Conservation (phyloP, 1,140 invertebrate species). For the Sarcophaga bullata region DNA sequence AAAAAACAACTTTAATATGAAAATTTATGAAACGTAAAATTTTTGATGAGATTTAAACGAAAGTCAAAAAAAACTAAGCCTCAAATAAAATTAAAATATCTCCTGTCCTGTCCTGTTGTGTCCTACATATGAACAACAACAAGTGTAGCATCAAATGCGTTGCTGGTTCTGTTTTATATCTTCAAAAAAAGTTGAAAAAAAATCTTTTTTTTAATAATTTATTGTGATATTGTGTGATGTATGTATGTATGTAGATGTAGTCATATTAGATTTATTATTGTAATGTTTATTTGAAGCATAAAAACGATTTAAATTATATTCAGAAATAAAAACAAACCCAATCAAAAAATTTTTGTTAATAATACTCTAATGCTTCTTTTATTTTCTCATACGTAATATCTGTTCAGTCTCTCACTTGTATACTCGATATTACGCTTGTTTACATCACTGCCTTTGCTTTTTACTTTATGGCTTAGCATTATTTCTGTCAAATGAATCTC, state of each 20-base stretch:
- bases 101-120: not conserved
- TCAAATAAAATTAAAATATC: too few relatives aligned
- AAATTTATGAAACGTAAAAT: conserved; percentile 29
- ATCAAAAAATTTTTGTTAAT: not conserved
- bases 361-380: not conserved
- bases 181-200: not conserved
- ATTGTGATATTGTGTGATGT: not conserved
- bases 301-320: conserved; percentile 35
- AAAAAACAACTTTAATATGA: not conserved
- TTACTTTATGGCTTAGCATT: too few relatives aligned
- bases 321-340: conserved; percentile 18
- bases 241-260: too few relatives aligned
- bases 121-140: not conserved
- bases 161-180: not conserved
- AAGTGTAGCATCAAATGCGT: not conserved
- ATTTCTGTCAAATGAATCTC: too few relatives aligned
- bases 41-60: conserved; percentile 20
- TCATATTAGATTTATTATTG: conserved; percentile 35
- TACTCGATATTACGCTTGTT: too few relatives aligned
- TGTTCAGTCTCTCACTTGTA: too few relatives aligned
- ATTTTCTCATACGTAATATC: too few relatives aligned
- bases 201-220: not conserved
- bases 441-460: too few relatives aligned
- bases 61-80: too few relatives aligned
- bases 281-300: conserved; percentile 27